Base-by-base conservation (phyloP, 53 echinoderm and acorn worm genomes). In the Arbacia lixula region DNA sequence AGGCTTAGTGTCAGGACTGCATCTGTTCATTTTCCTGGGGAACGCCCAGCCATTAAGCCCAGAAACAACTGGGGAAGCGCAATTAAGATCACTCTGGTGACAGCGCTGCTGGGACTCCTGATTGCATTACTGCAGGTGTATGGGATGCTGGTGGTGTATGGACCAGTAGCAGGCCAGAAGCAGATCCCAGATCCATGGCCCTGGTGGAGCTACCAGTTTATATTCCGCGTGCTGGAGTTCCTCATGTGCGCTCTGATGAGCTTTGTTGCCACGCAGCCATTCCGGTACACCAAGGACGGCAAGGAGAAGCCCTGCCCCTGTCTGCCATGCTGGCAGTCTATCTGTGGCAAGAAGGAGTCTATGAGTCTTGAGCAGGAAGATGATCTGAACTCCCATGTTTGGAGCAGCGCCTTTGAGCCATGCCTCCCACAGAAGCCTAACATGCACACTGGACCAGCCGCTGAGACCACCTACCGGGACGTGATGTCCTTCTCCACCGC, bases 221-320 rank as follows among this genome's bases (percentile, higher is more conserved):
- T 86, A 20, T 99, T 99, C 74, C 74, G 99, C 12, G 27, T 91
- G 16, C 88, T 92, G 29, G 99, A 99, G 92, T 85, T 99, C 56
- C 85, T 88, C 16, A 99, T 99, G 99, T 99, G 94, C 19, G 78
- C 86, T 26, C 67, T 87, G 27, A 99, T 99, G 99, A 94, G 99
- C 60, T 94, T 73, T 52, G 94, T 99, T 32, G 99, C 99, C 20
- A 99, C 99, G 17, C 99, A 99, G 71, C 99, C 99, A 11, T 94
- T 99, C 86, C 89, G 99, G 24, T 92, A 95, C 88, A 88, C 87
- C 36, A 78, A 52, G 50, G 86, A 87, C 36, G 95, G 95, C 3
- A 71, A 76, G 42, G 95, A 95, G 81, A 92, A 90, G 53, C 86
- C 86, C 11, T 58, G 60, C 20, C 20, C 55, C 0, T 84, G 84